Evolutionary conservation across 2,797 vertebrate species (phyloP).

Genomic region (Acanthurus tractus): DNA sequence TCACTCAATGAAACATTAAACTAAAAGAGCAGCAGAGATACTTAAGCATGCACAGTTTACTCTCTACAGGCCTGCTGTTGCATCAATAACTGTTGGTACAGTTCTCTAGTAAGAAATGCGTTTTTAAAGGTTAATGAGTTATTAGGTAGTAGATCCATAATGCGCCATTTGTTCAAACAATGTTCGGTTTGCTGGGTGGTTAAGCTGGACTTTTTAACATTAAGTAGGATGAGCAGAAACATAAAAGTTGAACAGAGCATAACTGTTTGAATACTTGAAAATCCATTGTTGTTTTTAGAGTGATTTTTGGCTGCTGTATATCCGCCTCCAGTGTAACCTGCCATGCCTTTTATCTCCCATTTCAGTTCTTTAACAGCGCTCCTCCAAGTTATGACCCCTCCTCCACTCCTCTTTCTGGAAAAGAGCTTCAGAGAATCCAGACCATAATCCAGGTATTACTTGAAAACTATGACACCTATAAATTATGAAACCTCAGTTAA

Average conservation of each 20-base stretch:
- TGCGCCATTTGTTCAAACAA: not conserved
- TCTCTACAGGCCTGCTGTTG: not conserved
- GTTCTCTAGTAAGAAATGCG: not conserved
- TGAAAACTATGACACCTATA: not conserved
- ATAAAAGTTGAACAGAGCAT: not conserved
- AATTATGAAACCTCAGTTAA: conserved; percentile 4
- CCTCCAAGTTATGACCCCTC: not conserved
- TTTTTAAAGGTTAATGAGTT: conserved; percentile 1
- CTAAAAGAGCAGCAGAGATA: conserved; percentile 1
- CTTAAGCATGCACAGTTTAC: not conserved
- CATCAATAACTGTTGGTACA: not conserved
- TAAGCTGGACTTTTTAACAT: conserved; percentile 6
- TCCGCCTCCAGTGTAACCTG: not conserved
- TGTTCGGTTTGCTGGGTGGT: not conserved
- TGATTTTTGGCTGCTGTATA: not conserved
- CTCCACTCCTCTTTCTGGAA: not conserved
- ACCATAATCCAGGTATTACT: not conserved
- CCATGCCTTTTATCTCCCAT: conserved; percentile 7
- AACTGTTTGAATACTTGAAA: not conserved
- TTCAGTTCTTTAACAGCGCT: not conserved
- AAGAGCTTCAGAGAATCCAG: not conserved
- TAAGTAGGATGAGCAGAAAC: not conserved
- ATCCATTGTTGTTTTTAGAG: not conserved
- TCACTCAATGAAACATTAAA: conserved; percentile 6
- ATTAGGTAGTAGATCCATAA: not conserved